A percentile compares a stretch with the other conserved stretches of the same genome.
Evolutionary conservation across 2,113 vertebrate species (phyloP).

Genomic region (Montifringilla adamsi): DNA sequence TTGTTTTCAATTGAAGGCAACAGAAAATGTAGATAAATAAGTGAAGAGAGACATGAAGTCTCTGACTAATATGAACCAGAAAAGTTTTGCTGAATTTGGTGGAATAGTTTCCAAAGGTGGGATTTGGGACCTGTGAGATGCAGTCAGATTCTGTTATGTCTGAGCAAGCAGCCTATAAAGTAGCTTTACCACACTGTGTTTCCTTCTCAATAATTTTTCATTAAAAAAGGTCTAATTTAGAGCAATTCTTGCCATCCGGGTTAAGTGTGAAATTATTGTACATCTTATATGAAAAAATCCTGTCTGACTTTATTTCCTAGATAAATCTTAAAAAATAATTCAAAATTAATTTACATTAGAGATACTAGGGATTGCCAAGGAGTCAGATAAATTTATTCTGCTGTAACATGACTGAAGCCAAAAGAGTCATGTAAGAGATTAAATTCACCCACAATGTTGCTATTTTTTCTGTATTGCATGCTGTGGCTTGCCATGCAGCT

Average conservation of each 20-base stretch:
- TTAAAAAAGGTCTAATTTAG: not conserved
- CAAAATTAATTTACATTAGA: not conserved
- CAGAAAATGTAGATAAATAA: not conserved
- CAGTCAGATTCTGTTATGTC: not conserved
- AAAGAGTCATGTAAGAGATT: not conserved
- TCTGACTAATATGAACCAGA: not conserved
- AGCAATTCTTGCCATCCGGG: not conserved
- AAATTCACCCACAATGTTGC: not conserved
- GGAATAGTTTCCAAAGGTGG: not conserved
- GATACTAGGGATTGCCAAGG: fast-evolving
- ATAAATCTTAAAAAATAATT: not conserved
- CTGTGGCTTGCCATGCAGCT: not conserved
- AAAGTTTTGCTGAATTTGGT: not conserved
- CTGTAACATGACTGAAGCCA: not conserved
- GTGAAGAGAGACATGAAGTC: not conserved
- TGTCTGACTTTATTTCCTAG: not conserved
- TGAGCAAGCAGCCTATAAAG: not conserved
- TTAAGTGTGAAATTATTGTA: not conserved
- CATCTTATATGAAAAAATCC: not conserved
- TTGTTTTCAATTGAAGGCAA: not conserved
- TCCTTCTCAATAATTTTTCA: not conserved
- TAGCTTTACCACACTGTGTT: not conserved
- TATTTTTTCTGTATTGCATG: not conserved
- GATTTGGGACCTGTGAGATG: not conserved
- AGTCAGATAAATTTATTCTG: not conserved